Base-by-base conservation (phyloP, 2,888 invertebrate genomes). In the Chydorus sphaericus region DNA sequence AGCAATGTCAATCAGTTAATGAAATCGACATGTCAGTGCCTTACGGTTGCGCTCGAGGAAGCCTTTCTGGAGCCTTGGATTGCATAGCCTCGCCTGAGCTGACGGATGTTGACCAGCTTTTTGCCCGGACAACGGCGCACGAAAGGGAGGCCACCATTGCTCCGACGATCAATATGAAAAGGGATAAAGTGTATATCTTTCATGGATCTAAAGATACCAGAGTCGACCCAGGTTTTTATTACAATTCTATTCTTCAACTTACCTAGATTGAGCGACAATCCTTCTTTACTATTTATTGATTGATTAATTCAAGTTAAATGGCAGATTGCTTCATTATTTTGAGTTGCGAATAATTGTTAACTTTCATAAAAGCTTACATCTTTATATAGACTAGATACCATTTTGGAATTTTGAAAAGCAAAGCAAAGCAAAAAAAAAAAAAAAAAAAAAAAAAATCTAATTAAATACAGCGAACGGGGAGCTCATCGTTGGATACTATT, bases 151-250 rank as follows among this genome's bases (percentile, higher is more conserved):
- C 65, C 10, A 62, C 63, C 54, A 66, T 67, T 44, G 69, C 69
- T 57, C 57, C 63, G n/a, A 62, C 66, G 2, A 58, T 60, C 14
- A 62, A 66, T 55, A 60, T 69, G 57, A 52, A 38, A 5, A 59
- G 62, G 29, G 65, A 66, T 58, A 63, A 60, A 48, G 66, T 68
- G 4, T 69, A 63, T 60, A 64, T 69, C 51, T 69, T 67, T 57
- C 63, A 65, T 55, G 69, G 70, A 7, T 62, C 57, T 6, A 54
- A 59, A 10, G 70, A 70, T 58, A 58, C 64, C 1, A 64, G 65
- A 2, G 68, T 69, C 2, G 61, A 64, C 39, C 67, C 66, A 61
- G 66, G 69, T 69, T 39, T 30, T 26, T 1, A 20, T 16, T 33
- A 33, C 10, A 11, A n/a, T 11, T 33, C 36, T 33, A 10, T 33